phyloP scores from a whole-genome alignment of 2,888 invertebrate genomes.

The Carcina quercana region DNA sequence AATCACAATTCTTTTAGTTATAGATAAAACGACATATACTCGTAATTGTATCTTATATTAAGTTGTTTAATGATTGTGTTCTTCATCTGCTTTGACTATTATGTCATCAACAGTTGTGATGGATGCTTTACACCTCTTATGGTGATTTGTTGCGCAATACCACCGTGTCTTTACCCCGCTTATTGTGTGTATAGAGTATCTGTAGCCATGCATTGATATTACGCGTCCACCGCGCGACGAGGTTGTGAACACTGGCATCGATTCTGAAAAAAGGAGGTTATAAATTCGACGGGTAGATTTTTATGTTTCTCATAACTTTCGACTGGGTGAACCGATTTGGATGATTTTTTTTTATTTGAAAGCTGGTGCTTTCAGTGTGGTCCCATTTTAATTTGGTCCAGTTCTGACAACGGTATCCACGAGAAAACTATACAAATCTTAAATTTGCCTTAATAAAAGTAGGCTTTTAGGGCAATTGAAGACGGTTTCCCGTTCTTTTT shows the following conservation, averaged over 20 bases:
- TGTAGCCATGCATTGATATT: slow-evolving; percentile 11
- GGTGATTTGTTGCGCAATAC: slow-evolving; percentile 22
- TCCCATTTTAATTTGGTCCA: no score
- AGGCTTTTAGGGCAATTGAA: no score
- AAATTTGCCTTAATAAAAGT: no score
- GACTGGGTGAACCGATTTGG: no score
- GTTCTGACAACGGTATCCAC: no score
- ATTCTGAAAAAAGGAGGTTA: no score
- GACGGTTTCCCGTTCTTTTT: no score
- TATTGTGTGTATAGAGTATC: slow-evolving; percentile 11
- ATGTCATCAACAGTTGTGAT: slow-evolving; percentile 21
- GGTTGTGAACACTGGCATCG: slow-evolving; percentile 4
- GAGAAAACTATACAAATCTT: no score
- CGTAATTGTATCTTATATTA: neutral
- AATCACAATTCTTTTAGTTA: neutral
- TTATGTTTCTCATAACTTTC: no score
- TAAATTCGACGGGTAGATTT: no score
- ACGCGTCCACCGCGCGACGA: slow-evolving; percentile 7
- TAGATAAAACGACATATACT: neutral
- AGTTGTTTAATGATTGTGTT: slow-evolving; percentile 20
- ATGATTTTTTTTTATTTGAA: no score
- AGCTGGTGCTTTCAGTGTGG: no score
- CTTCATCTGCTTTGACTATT: slow-evolving; percentile 17
- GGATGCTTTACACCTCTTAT: slow-evolving; percentile 23
- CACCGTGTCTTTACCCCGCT: slow-evolving; percentile 22